Evolutionary conservation across 2,888 invertebrate species (phyloP).

Genomic region (Netelia virgata): DNA sequence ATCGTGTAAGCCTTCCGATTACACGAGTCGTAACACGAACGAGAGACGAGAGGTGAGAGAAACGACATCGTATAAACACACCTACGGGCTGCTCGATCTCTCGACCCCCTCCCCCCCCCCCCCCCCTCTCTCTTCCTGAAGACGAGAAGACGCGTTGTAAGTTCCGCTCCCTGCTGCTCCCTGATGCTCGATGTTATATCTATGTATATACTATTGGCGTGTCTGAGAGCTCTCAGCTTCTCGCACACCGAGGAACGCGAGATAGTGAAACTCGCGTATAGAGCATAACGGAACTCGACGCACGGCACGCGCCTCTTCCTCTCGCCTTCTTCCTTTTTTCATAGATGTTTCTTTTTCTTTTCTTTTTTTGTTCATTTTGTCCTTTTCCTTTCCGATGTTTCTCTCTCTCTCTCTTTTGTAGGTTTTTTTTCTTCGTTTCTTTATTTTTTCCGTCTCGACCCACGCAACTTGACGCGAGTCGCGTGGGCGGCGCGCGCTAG

Average conservation of each 20-base stretch:
- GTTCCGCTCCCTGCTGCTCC: slow-evolving; percentile 49
- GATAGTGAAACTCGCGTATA: slow-evolving; percentile 61
- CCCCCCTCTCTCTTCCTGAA: too few species aligned
- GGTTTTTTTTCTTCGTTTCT: slow-evolving; percentile 54
- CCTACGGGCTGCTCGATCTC: neutral
- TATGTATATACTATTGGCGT: neutral
- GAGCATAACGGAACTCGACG: slow-evolving; percentile 53
- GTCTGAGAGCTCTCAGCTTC: slow-evolving; percentile 11
- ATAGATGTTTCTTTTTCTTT: neutral
- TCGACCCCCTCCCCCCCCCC: too few species aligned
- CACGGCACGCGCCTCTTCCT: slow-evolving; percentile 59
- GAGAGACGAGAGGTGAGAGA: neutral
- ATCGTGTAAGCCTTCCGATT: slow-evolving; percentile 64
- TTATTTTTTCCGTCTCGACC: slow-evolving; percentile 33
- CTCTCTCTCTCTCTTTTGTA: slow-evolving; percentile 23
- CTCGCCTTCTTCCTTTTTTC: slow-evolving; percentile 42
- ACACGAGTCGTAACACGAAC: slow-evolving; percentile 54
- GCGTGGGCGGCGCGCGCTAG: slow-evolving; percentile 64
- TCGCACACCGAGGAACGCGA: slow-evolving; percentile 30
- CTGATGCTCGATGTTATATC: slow-evolving; percentile 17
- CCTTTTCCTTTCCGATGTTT: slow-evolving; percentile 50
- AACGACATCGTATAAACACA: slow-evolving; percentile 12
- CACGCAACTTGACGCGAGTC: slow-evolving; percentile 63
- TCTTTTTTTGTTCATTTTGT: too few species aligned
- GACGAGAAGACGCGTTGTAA: slow-evolving; percentile 17